Percentiles rank a stretch among this genome's conserved stretches.
These are phyloP conservation scores for Branchipolynoe longqiensis DNA, from an alignment of 2,888 invertebrate genomes.

Conservation along the genomic window DNA sequence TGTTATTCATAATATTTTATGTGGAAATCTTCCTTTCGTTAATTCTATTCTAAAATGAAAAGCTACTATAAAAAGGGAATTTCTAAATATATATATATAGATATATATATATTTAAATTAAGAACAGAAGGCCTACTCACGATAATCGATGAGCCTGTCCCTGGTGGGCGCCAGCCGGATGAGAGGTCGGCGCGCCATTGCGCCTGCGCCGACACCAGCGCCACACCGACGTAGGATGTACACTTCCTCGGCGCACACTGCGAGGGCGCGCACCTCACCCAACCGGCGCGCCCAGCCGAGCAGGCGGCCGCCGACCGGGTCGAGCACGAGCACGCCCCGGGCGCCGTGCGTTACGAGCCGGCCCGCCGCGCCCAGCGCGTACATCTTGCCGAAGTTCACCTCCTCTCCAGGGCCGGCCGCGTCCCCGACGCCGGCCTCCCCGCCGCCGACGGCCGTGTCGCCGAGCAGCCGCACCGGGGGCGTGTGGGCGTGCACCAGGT, in stretches of 20 bases:
- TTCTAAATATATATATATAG: no score
- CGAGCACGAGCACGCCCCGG: constrained; percentile 88
- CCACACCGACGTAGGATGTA: constrained; percentile 85
- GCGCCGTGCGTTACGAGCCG: constrained; percentile 89
- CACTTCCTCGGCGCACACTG: constrained; percentile 83
- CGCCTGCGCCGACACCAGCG: no score
- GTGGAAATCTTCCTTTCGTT: no score
- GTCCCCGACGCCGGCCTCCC: background rate
- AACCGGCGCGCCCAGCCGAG: constrained; percentile 86
- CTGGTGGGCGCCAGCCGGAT: constrained; percentile 53
- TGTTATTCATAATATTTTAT: no score
- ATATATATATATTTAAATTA: no score
- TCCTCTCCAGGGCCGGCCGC: constrained; percentile 60
- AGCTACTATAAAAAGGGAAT: no score
- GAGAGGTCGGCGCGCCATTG: constrained; percentile 82
- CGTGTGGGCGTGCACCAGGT: constrained; percentile 69
- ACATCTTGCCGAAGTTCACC: constrained; percentile 63
- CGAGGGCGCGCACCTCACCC: constrained; percentile 80
- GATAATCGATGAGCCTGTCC: constrained; percentile 37
- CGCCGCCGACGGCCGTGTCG: constrained; percentile 56
- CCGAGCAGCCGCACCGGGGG: constrained; percentile 73
- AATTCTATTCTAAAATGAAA: no score
- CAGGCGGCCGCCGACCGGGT: constrained; percentile 87
- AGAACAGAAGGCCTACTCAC: constrained; percentile 32
- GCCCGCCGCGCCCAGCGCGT: constrained; percentile 86